Evolutionary conservation across 2,113 vertebrate genomes (phyloP), one percentile per base, ranked within the genome.

Genomic region (Limanda limanda): DNA sequence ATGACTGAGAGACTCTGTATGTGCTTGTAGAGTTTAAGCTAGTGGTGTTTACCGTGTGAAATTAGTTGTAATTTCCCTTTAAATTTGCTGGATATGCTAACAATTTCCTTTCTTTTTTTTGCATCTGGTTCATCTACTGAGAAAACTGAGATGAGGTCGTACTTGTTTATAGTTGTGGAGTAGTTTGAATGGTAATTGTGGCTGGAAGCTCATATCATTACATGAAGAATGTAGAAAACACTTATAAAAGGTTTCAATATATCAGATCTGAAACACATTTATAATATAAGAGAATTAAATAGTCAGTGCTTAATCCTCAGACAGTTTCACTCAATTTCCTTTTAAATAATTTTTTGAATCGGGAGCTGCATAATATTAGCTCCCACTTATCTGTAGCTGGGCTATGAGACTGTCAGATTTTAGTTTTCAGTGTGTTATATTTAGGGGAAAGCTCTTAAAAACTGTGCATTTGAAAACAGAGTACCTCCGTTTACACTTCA

Each of bases 391-490:
- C 42, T 81, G 10, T 77, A 79, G 71, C 74, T 63, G 56, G 63
- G 48, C 65, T 79, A 56, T 51, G 42, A 48, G 45, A 48, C 17
- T 48, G 17, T 48, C 45, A 48, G 45, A 18, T 54, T 52, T 42
- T 23, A 31, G 12, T 55, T 25, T 61, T 11, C 71, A 10, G 15
- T 18, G 13, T 48, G 4, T 42, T 51, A 17, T 69, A 9, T 79
- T 23, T 57, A 5, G 67, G 17, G 23, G 63, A 63, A 72, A 64
- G 4, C 48, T 71, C 12, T 68, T 64, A 47, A 68, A 68, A 85
- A 66, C 55, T 77, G 64, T 68, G 68, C 63, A 66, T 84, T 86
- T 60, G 1, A 76, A 78, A 86, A 86, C 64, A 31, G 68, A 72
- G 61, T 79, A 88, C 80, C 74, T 81, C 81, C 64, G 23, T 70